Evolutionary conservation across 2,113 vertebrate genomes (phyloP), one percentile per base, ranked within the genome.

Genomic region (Poeciliopsis occidentalis): DNA sequence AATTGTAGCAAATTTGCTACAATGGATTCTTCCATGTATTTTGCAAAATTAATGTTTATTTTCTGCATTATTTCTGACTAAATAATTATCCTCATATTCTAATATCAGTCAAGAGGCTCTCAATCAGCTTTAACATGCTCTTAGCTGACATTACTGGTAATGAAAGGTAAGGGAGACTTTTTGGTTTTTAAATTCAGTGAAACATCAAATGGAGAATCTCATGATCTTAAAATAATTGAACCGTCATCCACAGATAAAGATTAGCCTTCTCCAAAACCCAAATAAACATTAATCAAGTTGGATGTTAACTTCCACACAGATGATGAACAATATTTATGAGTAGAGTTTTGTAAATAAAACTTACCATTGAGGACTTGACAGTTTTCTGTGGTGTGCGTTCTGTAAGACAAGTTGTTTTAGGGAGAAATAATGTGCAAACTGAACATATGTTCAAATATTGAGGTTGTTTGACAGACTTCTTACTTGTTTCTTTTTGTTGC

Each of bases 401-500:
- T 91, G 70, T 0, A 1, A 69, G 13, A 29, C 13, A 39, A 17
- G 60, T 19, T 47, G 4, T 47, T 47, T 13, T 37, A 15, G 29
- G 27, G 13, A 65, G 22, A 19, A 13, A 37, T 24, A 4, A 65
- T 39, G 37, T 0, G 15, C 3, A 41, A 6, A 3, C n/a, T 2
- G 2, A 27, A 54, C 6, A 22, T n/a, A 8, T 19, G 22, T n/a
- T 62, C 41, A 12, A n/a, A 67, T 22, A 5, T 0, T 15, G 7
- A 13, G 57, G 37, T 70, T 57, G 15, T n/a, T 27, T 64, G 12
- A 57, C 17, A 19, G 8, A 39, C 57, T 44, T 44, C 71, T 84
- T 71, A 89, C 87, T 0, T 11, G 79, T 62, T 29, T 0, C 4
- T 0, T 60, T 3, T 4, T 0, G 10, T 32, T 0, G 0, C 67